Evolutionary conservation across 2,888 invertebrate species (phyloP), one percentile per base, ranked within the genome.

Genomic region (Eilema caniola): DNA sequence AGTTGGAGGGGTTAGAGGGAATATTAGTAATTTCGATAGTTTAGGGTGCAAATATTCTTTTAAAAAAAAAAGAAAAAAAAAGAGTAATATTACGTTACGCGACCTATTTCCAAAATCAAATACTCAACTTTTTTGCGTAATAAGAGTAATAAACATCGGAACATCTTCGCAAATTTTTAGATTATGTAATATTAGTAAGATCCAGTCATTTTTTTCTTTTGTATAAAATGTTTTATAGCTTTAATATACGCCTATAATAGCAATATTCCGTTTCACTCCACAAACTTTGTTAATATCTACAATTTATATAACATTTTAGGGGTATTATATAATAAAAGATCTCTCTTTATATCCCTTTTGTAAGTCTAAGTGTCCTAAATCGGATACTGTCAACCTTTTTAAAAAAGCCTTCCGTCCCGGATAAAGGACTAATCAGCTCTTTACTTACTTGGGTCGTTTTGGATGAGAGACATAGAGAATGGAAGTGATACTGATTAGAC

Each of bases 361-460:
- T 73, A 74, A 63, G 67, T 78, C 74, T 67, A 72, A 81, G 76
- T 67, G 67, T 72, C 73, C 70, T 31, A 37, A 80, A 81, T 80
- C 67, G 73, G 78, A 76, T 74, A 81, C 81, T 83, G 82, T 84
- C 86, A 85, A 85, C 85, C 82, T 84, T 85, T 75, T 83, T 80
- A 79, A 79, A 47, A 79, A 81, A 76, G 77, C 70, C 72, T 68
- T 72, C 74, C 71, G 72, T 63, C 67, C 62, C 71, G 82, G 85
- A 83, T 83, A 81, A 85, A 76, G 74, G 79, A 81, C 85, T 86
- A 87, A 86, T 85, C 82, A 85, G 85, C 75, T 76, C 78, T 76
- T 71, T 75, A 63, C 61, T 71, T 74, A 63, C 66, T 77, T 76
- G 72, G 75, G 72, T 79, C 74, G 76, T 59, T 28, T 28, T 23